A percentile compares a stretch with the other conserved stretches of the same genome.
These are phyloP conservation scores for Silvanus unidentatus DNA, from an alignment of 2,888 invertebrate genomes.

Conservation along the genomic window DNA sequence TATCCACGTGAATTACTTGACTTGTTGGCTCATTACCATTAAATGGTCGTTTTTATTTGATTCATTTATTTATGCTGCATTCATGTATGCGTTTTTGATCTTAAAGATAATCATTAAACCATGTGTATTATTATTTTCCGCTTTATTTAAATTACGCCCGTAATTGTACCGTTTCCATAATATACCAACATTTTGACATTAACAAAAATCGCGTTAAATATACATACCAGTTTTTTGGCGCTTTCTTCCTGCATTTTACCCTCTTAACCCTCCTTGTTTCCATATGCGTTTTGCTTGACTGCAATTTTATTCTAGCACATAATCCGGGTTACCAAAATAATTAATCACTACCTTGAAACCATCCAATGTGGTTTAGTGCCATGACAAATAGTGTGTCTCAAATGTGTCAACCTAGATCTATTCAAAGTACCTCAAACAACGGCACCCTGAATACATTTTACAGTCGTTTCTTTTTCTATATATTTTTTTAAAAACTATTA, in stretches of 20 bases:
- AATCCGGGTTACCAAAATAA: slow-evolving; percentile 38
- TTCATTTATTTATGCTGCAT: too few relatives aligned
- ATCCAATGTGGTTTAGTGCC: slow-evolving; percentile 37
- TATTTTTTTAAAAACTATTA: slow-evolving; percentile 34
- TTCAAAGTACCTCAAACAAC: slow-evolving; percentile 24
- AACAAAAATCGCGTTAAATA: neutral
- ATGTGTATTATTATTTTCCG: too few relatives aligned
- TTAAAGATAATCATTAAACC: too few relatives aligned
- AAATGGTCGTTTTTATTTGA: slow-evolving; percentile 5
- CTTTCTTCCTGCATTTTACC: slow-evolving; percentile 5
- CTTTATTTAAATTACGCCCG: too few relatives aligned
- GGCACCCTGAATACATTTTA: slow-evolving; percentile 34
- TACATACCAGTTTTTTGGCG: neutral
- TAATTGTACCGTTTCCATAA: too few relatives aligned
- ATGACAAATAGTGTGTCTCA: slow-evolving; percentile 43
- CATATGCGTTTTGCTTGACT: slow-evolving; percentile 32
- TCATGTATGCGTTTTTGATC: too few relatives aligned
- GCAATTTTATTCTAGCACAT: slow-evolving; percentile 33
- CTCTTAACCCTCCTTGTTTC: slow-evolving; percentile 39
- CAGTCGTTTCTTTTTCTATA: slow-evolving; percentile 24
- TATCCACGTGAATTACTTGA: slow-evolving; percentile 10
- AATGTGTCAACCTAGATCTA: slow-evolving; percentile 38
- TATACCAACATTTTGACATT: too few relatives aligned
- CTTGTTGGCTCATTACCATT: slow-evolving; percentile 9
- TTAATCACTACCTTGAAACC: slow-evolving; percentile 37